Evolutionary conservation across 2,113 vertebrate genomes (phyloP).

Genomic region (Chamaetylas fuelleborni): DNA sequence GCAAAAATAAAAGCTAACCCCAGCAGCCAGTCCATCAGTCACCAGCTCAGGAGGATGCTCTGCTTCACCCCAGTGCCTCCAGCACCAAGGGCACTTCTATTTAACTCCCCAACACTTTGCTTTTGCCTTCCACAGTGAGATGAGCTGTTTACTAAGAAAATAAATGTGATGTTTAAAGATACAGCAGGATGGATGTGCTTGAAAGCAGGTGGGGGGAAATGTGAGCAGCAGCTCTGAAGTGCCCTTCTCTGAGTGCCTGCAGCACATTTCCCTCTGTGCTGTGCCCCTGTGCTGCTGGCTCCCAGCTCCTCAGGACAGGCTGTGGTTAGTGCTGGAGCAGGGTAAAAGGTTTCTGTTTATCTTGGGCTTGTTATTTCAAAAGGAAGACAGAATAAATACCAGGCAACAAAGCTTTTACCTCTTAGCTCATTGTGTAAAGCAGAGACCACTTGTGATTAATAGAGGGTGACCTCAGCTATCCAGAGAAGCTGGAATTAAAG

Average conservation of each 20-base stretch:
- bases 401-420: slow-evolving; percentile 10
- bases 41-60: background rate
- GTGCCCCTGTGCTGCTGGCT: fast-evolving
- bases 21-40: background rate
- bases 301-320: background rate
- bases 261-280: background rate
- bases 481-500: background rate
- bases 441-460: background rate
- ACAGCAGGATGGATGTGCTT: background rate
- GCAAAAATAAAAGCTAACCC: fast-evolving
- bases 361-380: background rate
- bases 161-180: background rate
- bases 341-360: background rate
- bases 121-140: background rate
- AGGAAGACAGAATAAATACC: background rate
- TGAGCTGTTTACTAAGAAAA: background rate
- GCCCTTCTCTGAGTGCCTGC: background rate
- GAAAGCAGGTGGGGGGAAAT: background rate
- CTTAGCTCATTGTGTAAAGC: background rate
- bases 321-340: background rate
- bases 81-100: background rate
- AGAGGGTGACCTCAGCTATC: background rate
- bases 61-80: background rate
- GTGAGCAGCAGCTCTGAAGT: background rate
- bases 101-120: background rate